Evolutionary conservation across 1,140 invertebrate species (phyloP).

Genomic region (Heliconius hermathena): DNA sequence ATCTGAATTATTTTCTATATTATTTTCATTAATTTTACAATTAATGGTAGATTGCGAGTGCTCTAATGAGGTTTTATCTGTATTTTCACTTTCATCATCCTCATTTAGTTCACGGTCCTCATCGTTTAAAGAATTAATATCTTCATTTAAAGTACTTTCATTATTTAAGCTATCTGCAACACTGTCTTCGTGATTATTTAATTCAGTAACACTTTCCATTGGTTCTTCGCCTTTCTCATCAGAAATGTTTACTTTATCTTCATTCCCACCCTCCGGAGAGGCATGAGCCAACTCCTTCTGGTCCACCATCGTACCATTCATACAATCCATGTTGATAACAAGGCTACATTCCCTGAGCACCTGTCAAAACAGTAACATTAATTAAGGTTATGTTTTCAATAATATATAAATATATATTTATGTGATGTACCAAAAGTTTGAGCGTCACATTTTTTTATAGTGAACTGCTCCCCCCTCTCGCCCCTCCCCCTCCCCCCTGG

Average conservation of each 20-base stretch:
- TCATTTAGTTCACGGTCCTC: not conserved
- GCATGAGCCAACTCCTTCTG: conserved; percentile 44
- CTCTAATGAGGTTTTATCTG: not conserved
- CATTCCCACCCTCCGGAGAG: conserved; percentile 27
- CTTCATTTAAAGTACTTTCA: not conserved
- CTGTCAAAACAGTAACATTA: conserved; percentile 61
- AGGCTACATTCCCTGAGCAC: conserved; percentile 62
- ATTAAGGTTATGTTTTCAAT: conserved; percentile 60
- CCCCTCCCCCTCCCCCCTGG: conserved; percentile 55
- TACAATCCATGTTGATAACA: conserved; percentile 65
- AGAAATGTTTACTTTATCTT: conserved; percentile 13
- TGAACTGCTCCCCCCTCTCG: conserved; percentile 54
- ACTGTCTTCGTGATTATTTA: not conserved
- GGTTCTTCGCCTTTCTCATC: not conserved
- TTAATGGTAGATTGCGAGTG: not conserved
- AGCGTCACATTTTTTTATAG: conserved; percentile 71
- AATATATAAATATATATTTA: not conserved
- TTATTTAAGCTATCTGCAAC: not conserved
- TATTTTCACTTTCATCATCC: not conserved
- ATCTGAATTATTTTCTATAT: not conserved
- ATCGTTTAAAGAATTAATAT: not conserved
- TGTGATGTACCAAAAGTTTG: conserved; percentile 52
- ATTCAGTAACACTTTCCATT: not conserved
- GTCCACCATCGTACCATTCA: conserved; percentile 65
- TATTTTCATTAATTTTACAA: not conserved